phyloP scores from a whole-genome alignment of 2,113 vertebrate species.

The Orcinus orca region DNA sequence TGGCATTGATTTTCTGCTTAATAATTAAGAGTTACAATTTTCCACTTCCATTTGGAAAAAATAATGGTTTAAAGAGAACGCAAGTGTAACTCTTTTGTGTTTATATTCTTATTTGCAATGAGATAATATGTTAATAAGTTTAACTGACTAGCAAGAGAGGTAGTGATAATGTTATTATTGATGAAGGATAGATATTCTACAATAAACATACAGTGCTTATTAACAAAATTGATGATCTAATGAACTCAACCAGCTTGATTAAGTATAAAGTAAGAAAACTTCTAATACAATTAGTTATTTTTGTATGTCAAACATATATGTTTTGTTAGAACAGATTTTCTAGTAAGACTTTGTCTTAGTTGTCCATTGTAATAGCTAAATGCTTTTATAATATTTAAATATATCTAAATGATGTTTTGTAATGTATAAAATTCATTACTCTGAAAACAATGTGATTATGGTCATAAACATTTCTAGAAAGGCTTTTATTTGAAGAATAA shows the following conservation, averaged over 20 bases:
- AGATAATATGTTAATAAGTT: constrained; percentile 35
- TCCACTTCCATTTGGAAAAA: background rate
- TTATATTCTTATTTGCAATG: constrained; percentile 61
- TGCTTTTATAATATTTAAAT: background rate
- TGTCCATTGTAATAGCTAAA: background rate
- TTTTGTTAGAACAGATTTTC: background rate
- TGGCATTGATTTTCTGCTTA: background rate
- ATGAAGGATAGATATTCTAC: background rate
- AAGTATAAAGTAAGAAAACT: background rate
- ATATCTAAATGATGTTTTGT: background rate
- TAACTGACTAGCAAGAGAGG: constrained; percentile 56
- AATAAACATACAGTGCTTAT: constrained; percentile 29
- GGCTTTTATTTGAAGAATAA: constrained; percentile 32
- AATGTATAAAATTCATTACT: constrained; percentile 24
- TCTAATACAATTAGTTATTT: background rate
- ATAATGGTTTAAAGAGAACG: constrained; percentile 1
- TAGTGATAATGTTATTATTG: constrained; percentile 28
- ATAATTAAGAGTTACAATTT: background rate
- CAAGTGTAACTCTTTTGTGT: background rate
- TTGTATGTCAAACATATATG: background rate
- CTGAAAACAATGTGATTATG: constrained; percentile 37
- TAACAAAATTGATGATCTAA: background rate
- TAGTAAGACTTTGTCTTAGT: background rate
- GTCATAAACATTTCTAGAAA: constrained; percentile 24
- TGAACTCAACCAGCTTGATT: background rate